Conservation (phyloP, 1,140 invertebrate species). For the Drosophila nigromelanica region DNA sequence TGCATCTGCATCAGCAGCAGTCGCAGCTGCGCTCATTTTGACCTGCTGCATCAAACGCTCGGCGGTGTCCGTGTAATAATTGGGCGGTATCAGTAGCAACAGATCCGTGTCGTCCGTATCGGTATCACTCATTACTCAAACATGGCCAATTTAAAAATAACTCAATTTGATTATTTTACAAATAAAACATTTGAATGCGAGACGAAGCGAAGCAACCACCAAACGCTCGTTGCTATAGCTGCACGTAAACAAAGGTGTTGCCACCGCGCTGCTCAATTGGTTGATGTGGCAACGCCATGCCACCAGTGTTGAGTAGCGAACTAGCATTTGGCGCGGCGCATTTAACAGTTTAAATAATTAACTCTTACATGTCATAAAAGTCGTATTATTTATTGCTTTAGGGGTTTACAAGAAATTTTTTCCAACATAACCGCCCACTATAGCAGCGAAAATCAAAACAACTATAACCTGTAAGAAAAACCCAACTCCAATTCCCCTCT, state of each 20-base stretch:
- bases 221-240: slow-evolving; percentile 14
- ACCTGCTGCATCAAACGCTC: slow-evolving; percentile 30
- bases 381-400: background rate
- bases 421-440: slow-evolving; percentile 22
- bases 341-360: background rate
- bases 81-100: slow-evolving; percentile 90
- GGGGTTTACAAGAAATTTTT: slow-evolving; percentile 4
- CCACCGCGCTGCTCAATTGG: background rate
- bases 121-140: slow-evolving; percentile 89
- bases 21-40: slow-evolving; percentile 50
- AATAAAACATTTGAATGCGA: slow-evolving; percentile 24
- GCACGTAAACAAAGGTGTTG: background rate
- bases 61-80: slow-evolving; percentile 85
- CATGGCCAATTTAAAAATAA: slow-evolving; percentile 18
- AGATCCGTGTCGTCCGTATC: slow-evolving; percentile 91
- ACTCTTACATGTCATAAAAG: too few relatives aligned
- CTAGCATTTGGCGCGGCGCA: background rate
- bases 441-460: slow-evolving; percentile 10
- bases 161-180: background rate
- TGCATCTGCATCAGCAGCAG: slow-evolving; percentile 1
- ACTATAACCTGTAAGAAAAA: background rate
- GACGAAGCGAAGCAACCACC: slow-evolving; percentile 1
- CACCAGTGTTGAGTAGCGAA: background rate
- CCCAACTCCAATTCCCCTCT: background rate
- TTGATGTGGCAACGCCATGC: background rate